Conservation (phyloP, 2,113 vertebrate species). For the Coreoperca whiteheadi region DNA sequence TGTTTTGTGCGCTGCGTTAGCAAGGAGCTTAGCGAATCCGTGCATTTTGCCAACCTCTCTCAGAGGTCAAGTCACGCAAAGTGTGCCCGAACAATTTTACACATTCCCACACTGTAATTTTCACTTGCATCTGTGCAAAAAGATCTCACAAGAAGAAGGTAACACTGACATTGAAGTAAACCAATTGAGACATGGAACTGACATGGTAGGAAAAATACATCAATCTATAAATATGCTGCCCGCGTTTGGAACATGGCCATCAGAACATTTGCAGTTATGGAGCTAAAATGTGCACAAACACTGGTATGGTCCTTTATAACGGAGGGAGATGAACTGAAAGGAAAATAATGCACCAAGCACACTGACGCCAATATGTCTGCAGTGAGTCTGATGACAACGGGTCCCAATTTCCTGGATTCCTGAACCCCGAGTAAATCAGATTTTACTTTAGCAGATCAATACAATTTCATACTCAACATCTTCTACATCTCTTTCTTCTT, state of each 20-base stretch:
- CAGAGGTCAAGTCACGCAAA: too few relatives aligned
- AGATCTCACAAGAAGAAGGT: too few relatives aligned
- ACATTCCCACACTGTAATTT: too few relatives aligned
- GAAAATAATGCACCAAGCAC: background rate
- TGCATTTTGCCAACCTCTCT: too few relatives aligned
- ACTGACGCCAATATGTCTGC: slow-evolving; percentile 18
- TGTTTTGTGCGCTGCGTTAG: too few relatives aligned
- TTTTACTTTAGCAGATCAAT: slow-evolving; percentile 3
- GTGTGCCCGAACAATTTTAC: too few relatives aligned
- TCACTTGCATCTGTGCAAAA: too few relatives aligned
- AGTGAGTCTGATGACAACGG: background rate
- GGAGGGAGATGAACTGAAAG: background rate
- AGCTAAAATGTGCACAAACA: background rate
- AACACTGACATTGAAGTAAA: too few relatives aligned
- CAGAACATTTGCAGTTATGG: background rate
- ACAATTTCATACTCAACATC: background rate
- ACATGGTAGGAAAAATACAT: too few relatives aligned
- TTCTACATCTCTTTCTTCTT: background rate
- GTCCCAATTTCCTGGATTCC: background rate
- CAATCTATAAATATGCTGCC: background rate
- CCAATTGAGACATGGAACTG: background rate
- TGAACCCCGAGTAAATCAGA: background rate
- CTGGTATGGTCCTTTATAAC: background rate
- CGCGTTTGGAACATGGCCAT: background rate
- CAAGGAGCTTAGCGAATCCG: too few relatives aligned